Evolutionary conservation across 2,888 invertebrate species (phyloP).

Genomic region (Acronicta psi): DNA sequence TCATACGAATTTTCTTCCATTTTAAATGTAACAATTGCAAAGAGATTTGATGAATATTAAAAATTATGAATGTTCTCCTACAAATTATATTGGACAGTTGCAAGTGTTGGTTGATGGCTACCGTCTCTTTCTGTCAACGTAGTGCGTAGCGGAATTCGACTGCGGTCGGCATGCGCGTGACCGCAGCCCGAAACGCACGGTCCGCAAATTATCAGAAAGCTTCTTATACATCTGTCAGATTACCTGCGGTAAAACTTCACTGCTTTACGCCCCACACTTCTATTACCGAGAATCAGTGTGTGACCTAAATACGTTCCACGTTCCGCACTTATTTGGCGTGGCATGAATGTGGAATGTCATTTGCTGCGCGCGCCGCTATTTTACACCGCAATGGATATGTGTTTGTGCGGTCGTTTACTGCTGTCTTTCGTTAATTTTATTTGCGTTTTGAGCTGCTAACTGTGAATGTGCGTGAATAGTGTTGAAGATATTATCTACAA

Average conservation of each 20-base stretch:
- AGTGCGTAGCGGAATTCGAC: constrained; percentile 73
- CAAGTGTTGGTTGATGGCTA: constrained; percentile 9
- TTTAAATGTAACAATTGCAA: no score
- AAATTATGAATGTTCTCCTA: not conserved
- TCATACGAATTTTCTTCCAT: no score
- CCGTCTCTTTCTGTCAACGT: constrained; percentile 16
- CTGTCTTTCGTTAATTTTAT: constrained; percentile 73
- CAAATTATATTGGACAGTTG: not conserved
- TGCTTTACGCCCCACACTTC: constrained; percentile 72
- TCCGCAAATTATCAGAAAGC: constrained; percentile 81
- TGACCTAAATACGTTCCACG: constrained; percentile 80
- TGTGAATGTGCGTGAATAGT: constrained; percentile 64
- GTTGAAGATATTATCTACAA: constrained; percentile 64
- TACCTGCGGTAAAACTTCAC: constrained; percentile 80
- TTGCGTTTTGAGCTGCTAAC: constrained; percentile 69
- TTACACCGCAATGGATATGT: constrained; percentile 76
- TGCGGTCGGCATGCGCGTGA: constrained; percentile 78
- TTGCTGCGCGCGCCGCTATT: constrained; percentile 78
- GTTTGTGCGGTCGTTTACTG: constrained; percentile 70
- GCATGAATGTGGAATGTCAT: constrained; percentile 80
- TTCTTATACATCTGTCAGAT: constrained; percentile 76
- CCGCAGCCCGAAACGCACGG: constrained; percentile 82
- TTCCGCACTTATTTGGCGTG: constrained; percentile 77
- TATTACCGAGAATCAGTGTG: constrained; percentile 81
- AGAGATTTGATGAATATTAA: not conserved